Evolutionary conservation across 92 coral and sea anemone genomes (phyloP).

Genomic region (Paragorgia papillata): DNA sequence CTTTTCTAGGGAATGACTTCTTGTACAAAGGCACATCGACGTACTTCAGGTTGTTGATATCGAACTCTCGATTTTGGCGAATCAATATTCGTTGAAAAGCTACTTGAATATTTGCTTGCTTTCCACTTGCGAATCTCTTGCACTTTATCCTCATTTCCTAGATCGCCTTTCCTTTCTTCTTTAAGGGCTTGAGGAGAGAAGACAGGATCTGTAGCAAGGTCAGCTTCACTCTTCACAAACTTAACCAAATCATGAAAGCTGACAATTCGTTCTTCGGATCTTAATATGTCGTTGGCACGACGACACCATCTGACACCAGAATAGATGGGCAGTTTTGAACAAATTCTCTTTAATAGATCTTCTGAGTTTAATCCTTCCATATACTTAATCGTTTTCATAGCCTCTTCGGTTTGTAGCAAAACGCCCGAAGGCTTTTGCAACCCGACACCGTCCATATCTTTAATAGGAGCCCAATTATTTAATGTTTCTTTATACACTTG

Average conservation of each 20-base stretch:
- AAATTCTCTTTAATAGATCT: slow-evolving; percentile 18
- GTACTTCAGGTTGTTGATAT: not conserved
- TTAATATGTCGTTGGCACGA: slow-evolving; percentile 48
- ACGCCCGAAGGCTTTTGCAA: slow-evolving; percentile 46
- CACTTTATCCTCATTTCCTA: not conserved
- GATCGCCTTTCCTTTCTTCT: slow-evolving; percentile 24
- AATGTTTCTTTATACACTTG: slow-evolving; percentile 50
- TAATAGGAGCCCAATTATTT: slow-evolving; percentile 48
- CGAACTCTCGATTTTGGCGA: not conserved
- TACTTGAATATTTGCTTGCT: slow-evolving; percentile 1
- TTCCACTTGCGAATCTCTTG: too few relatives aligned
- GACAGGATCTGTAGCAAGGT: slow-evolving; percentile 56
- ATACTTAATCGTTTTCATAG: slow-evolving; percentile 48
- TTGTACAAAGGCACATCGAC: slow-evolving; percentile 20
- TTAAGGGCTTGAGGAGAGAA: slow-evolving; percentile 55
- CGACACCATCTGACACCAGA: too few relatives aligned
- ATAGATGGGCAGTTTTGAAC: slow-evolving; percentile 29
- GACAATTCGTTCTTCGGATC: slow-evolving; percentile 36
- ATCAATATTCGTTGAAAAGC: slow-evolving; percentile 20
- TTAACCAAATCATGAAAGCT: slow-evolving; percentile 39
- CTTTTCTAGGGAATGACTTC: slow-evolving; percentile 22
- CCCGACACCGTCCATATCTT: slow-evolving; percentile 32
- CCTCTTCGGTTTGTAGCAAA: slow-evolving; percentile 48
- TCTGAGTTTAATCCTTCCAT: slow-evolving; percentile 56
- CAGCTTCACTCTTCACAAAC: slow-evolving; percentile 45